Base-by-base conservation (phyloP, 2,797 vertebrate species). In the Myotis planiceps region DNA sequence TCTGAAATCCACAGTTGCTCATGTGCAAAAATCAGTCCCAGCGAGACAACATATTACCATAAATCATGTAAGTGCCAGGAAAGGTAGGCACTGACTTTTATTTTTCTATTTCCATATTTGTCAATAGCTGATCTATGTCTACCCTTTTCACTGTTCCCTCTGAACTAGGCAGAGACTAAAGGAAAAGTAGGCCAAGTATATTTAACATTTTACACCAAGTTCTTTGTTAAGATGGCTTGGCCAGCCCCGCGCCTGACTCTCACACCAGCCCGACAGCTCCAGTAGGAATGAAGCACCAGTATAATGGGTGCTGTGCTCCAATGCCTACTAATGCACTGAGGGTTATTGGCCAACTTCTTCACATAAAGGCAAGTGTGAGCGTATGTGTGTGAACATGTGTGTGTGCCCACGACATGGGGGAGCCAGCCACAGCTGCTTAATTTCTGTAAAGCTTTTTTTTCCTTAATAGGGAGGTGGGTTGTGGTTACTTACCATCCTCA, bases 401-500 rank as follows among this genome's bases (percentile, higher is more conserved):
- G 92, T 96, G 94, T 76, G 79, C 72, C 78, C 78, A 75, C 6
- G 69, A 98, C 78, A 84, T 96, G 13, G 97, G 97, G 98, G 96
- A 97, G 97, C 97, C 49, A 94, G 98, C 96, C 98, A 98, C 98
- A 98, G 98, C 98, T 98, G 98, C 98, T 98, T 98, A 97, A 95
- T 98, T 98, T 98, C 89, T 97, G 89, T 89, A 95, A 98, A 97
- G 98, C 98, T 39, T 95, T 97, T 96, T 95, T 87, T 93, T 83
- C 42, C 90, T 94, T 85, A 96, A 97, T n/a, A 92, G 98, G 96
- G 96, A 97, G 96, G 97, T 97, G 98, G 98, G 96, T 69, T 95
- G 97, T 58, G 81, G 92, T 97, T 96, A 97, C 99, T 99, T 97
- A 99, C 99, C 99, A 2, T 99, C 99, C 97, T 99, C 99, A 14